phyloP scores from a whole-genome alignment of 2,888 invertebrate species.

The Sepioteuthis lessoniana region DNA sequence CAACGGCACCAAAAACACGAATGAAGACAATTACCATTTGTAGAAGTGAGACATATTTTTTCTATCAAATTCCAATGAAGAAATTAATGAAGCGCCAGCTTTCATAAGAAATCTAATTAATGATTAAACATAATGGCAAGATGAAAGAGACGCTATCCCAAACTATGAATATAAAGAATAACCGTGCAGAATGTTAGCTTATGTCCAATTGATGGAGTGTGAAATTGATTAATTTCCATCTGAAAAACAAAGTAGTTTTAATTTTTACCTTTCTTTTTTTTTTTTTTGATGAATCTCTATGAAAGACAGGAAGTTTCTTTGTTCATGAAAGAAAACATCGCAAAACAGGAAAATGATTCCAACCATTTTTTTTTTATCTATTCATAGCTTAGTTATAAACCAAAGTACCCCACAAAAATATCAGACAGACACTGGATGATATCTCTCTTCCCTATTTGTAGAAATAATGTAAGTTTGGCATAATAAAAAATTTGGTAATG shows the following conservation, averaged over 20 bases:
- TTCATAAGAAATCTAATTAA: slow-evolving; percentile 33
- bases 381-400: background rate
- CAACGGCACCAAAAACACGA: background rate
- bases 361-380: background rate
- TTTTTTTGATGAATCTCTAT: background rate
- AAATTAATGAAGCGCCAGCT: background rate
- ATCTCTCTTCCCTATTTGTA: too few species aligned
- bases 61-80: background rate
- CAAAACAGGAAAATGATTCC: background rate
- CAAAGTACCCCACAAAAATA: too few species aligned
- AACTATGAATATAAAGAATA: background rate
- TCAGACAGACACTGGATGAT: too few species aligned
- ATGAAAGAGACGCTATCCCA: background rate
- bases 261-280: background rate
- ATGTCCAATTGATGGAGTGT: slow-evolving; percentile 6
- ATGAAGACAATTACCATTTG: background rate
- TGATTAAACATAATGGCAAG: background rate
- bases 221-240: slow-evolving; percentile 20
- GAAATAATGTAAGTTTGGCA: too few species aligned
- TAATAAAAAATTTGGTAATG: too few species aligned
- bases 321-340: background rate
- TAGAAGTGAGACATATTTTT: background rate
- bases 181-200: background rate
- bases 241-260: background rate
- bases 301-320: background rate